A percentile compares a stretch with the other conserved stretches of the same genome.
These are phyloP conservation scores for Liopterus haemorrhoidalis DNA, from an alignment of 2,888 invertebrate species.

Conservation along the genomic window DNA sequence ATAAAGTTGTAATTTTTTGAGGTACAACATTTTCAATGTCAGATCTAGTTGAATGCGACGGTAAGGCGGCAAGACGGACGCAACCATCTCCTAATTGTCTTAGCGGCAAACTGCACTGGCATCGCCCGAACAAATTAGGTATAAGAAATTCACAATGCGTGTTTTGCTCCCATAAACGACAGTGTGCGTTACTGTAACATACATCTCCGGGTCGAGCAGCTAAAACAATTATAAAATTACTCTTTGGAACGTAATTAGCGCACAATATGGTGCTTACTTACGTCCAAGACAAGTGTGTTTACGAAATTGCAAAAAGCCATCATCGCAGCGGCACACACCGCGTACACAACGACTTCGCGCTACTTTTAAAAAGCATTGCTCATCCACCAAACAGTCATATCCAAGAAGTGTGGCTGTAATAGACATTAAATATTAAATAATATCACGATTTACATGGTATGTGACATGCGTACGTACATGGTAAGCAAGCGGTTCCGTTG, in stretches of 20 bases:
- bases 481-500: conserved; percentile 72
- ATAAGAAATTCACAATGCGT: conserved; percentile 86
- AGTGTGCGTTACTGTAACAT: conserved; percentile 86
- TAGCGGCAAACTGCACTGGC: conserved; percentile 68
- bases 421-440: conserved; percentile 22
- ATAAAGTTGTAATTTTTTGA: too few relatives aligned
- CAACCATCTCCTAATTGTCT: conserved; percentile 62
- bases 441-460: too few relatives aligned
- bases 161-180: conserved; percentile 73
- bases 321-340: conserved; percentile 76
- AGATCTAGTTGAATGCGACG: conserved; percentile 39
- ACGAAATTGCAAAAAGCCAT: conserved; percentile 79
- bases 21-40: conserved; percentile 46
- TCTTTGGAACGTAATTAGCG: too few relatives aligned
- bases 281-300: conserved; percentile 86
- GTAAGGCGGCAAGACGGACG: conserved; percentile 47
- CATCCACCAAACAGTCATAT: conserved; percentile 73
- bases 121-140: conserved; percentile 82
- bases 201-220: conserved; percentile 81
- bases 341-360: conserved; percentile 81
- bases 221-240: conserved; percentile 45
- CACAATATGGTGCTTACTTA: conserved; percentile 58
- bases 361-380: conserved; percentile 83
- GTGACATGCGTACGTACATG: conserved; percentile 75
- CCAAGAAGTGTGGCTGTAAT: conserved; percentile 75